Base-by-base conservation (phyloP, 2,113 vertebrate genomes). In the Mirounga angustirostris region DNA sequence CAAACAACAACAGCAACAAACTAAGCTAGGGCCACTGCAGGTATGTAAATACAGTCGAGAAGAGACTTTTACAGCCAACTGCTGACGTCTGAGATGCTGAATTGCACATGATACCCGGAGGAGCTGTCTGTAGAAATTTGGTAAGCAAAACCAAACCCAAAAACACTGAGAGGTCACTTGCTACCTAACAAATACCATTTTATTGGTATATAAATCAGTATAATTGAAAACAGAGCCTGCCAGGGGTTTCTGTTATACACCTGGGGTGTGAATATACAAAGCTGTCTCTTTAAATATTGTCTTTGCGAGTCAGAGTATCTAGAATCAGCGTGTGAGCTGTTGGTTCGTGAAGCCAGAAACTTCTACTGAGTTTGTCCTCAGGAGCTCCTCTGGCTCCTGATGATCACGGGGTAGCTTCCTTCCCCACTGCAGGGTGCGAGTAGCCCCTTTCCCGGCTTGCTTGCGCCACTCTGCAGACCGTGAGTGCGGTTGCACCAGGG, bases 141-240 rank as follows among this genome's bases (percentile, higher is more conserved):
- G 36, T 84, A 50, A 93, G 21, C 63, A 67, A 43, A 6, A 65
- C 43, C 74, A 7, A 78, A 6, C 59, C 46, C 74, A 28, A 78
- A 83, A 84, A 40, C 43, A 0, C 36, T 95, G 78, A 80, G 73
- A 95, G 74, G 28, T 65, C 93, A 56, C 97, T 96, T 92, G 54
- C 92, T 5, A 3, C 0, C 54, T 91, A 26, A 43, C 94, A 91
- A 97, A 96, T 94, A 92, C 43, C 95, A 36, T 69, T 97, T 98
- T 98, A 91, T 98, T 92, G 36, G 65, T 65, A 59, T 97, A 88
- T 97, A 91, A 91, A 2, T 54, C 74, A 61, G 76, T 92, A 50
- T 98, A 97, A 97, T 97, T 94, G 97, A 98, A 97, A 82, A 71
- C 89, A 93, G 63, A 95, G n/a, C 87, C 91, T 97, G 46, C 52